Percentiles rank a stretch among this genome's conserved stretches.
phyloP scores from a whole-genome alignment of 1,140 invertebrate species.

The Neomicropteryx cornuta region DNA sequence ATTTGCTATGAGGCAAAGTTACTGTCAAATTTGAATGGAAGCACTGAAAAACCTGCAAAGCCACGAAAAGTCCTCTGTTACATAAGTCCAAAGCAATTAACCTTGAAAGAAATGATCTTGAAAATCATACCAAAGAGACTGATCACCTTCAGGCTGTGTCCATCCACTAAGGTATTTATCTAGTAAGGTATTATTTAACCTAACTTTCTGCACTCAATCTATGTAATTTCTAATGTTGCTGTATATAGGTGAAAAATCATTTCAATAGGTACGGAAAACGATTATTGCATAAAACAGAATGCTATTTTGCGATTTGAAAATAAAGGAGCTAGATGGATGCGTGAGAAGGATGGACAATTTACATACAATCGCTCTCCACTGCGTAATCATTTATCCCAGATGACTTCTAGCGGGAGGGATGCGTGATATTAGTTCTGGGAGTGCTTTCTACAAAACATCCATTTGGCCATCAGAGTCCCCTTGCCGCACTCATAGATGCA shows the following conservation, averaged over 20 bases:
- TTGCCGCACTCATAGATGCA: too few species aligned
- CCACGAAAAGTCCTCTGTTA: constrained; percentile 82
- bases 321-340: too few species aligned
- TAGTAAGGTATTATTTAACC: too few species aligned
- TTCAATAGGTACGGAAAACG: background rate
- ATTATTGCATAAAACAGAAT: too few species aligned
- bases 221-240: background rate
- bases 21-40: constrained; percentile 23
- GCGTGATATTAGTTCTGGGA: too few species aligned
- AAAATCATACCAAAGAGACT: constrained; percentile 87
- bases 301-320: too few species aligned
- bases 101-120: constrained; percentile 84
- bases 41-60: constrained; percentile 43
- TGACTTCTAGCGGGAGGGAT: too few species aligned
- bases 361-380: too few species aligned
- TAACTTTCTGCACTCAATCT: background rate
- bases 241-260: background rate
- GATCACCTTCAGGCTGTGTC: constrained; percentile 85
- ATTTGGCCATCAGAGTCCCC: too few species aligned
- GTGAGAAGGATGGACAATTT: too few species aligned
- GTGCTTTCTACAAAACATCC: too few species aligned
- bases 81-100: constrained; percentile 69
- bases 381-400: too few species aligned
- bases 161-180: constrained; percentile 69
- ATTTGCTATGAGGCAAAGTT: constrained; percentile 79